These are phyloP conservation scores for Erebia palarica DNA, from an alignment of 2,888 invertebrate genomes.

Conservation along the genomic window DNA sequence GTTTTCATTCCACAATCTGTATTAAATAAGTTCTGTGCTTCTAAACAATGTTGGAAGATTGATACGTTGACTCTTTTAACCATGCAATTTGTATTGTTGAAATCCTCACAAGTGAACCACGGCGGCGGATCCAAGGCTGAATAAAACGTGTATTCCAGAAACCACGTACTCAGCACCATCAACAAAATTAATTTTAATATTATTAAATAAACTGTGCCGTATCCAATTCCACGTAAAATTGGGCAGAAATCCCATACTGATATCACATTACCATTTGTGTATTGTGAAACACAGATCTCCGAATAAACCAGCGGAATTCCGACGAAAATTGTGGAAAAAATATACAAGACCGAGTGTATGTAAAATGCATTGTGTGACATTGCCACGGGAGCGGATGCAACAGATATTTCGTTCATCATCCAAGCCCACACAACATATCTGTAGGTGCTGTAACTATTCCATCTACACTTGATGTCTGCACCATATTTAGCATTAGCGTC, in stretches of 20 bases:
- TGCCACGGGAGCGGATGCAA: constrained; percentile 55
- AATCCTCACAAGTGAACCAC: constrained; percentile 67
- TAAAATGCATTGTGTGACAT: constrained; percentile 65
- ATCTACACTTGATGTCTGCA: constrained; percentile 51
- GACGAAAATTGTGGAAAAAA: constrained; percentile 56
- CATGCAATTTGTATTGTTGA: constrained; percentile 61
- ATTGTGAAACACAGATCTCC: constrained; percentile 70
- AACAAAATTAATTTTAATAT: constrained; percentile 59
- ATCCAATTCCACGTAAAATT: constrained; percentile 62
- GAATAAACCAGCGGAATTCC: constrained; percentile 72
- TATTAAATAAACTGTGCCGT: constrained; percentile 57
- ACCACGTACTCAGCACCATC: constrained; percentile 63
- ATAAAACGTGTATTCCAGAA: constrained; percentile 63
- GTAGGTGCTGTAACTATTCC: constrained; percentile 62
- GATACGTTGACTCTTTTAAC: constrained; percentile 67
- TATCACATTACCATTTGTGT: constrained; percentile 62
- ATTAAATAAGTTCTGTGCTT: constrained; percentile 61
- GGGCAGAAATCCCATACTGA: constrained; percentile 71
- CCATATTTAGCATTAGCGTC: constrained; percentile 48
- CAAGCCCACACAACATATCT: constrained; percentile 63
- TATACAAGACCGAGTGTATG: constrained; percentile 51
- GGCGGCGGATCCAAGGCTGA: constrained; percentile 63
- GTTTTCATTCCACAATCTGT: constrained; percentile 71
- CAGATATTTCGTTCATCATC: constrained; percentile 67
- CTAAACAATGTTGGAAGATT: constrained; percentile 69